Base-by-base conservation (phyloP, 2,113 vertebrate genomes). In the Nematolebias whitei region DNA sequence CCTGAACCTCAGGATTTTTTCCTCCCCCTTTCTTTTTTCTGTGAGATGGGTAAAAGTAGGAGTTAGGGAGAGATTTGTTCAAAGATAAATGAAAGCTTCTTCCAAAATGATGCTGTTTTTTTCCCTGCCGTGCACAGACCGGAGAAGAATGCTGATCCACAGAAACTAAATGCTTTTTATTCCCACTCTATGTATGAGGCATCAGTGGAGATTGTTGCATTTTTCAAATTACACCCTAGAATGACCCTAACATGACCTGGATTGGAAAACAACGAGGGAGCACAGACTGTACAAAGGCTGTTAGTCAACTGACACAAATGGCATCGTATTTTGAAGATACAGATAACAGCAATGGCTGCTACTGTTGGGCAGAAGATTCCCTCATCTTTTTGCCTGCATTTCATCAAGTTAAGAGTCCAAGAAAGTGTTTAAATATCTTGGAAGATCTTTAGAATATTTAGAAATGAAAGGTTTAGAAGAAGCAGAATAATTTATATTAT, bases 71-170 rank as follows among this genome's bases (percentile, higher is more conserved):
- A 61, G 67, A 54, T 81, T 82, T 48, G 32, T 79, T 89, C 68
- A 58, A 67, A 90, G 88, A 90, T 85, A 82, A 84, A 92, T 88
- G 78, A 22, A 63, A 58, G 87, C 83, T 51, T 86, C 85, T 78
- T 82, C 75, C 66, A 63, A 81, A 84, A 74, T 65, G 57, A 83
- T 87, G 86, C 83, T 86, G 74, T 84, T 78, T 86, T n/a, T 87
- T 80, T 72, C 71, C 4, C 71, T 66, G 61, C 66, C 22, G n/a
- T 29, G 55, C 29, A 53, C 63, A 47, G 65, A 39, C 65, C 74
- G 50, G 74, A 65, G 75, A 84, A 32, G 79, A 88, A 86, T 86
- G 66, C 77, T 79, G 80, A 85, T 90, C 74, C 51, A 26, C 22
- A 47, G 52, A 68, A 68, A 64, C 75, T 63, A 57, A 73, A 84